A percentile compares a stretch with the other conserved stretches of the same genome.
Conservation (phyloP, 2,888 invertebrate genomes). For the Tetragonisca angustula region DNA sequence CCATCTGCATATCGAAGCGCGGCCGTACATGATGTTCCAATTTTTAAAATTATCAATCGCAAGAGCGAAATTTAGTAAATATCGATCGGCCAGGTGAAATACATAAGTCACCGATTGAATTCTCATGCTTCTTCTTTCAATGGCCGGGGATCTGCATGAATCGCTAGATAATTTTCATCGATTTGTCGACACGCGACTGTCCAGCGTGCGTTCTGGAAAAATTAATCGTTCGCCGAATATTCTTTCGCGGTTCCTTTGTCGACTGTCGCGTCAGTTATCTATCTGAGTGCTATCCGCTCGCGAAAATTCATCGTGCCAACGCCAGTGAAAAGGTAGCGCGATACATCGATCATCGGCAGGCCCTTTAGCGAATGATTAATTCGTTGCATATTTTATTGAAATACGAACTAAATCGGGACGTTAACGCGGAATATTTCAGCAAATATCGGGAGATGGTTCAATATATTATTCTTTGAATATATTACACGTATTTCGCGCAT, state of each 20-base stretch:
- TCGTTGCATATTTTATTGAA: slow-evolving; percentile 4
- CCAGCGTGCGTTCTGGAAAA: not conserved
- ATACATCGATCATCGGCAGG: slow-evolving; percentile 1
- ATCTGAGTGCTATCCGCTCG: not conserved
- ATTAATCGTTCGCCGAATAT: slow-evolving; percentile 33
- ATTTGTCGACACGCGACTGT: slow-evolving; percentile 18
- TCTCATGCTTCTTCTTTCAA: slow-evolving; percentile 24
- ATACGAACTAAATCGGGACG: not conserved
- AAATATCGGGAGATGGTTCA: not conserved
- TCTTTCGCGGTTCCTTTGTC: not conserved
- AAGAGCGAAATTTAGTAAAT: slow-evolving; percentile 13
- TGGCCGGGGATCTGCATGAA: not conserved
- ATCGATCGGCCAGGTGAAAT: slow-evolving; percentile 47
- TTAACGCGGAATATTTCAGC: not conserved
- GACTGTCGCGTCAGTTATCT: not conserved
- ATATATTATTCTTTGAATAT: too few species aligned
- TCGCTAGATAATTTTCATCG: slow-evolving; percentile 18
- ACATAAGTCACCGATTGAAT: slow-evolving; percentile 40
- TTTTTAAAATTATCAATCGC: slow-evolving; percentile 2
- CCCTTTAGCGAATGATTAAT: slow-evolving; percentile 22
- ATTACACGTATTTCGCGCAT: too few species aligned
- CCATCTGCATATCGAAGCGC: not conserved
- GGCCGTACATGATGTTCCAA: not conserved
- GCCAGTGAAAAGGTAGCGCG: not conserved
- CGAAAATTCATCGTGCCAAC: slow-evolving; percentile 23